Conservation (phyloP, 2,113 vertebrate genomes). For the Periophthalmodon schlosseri region DNA sequence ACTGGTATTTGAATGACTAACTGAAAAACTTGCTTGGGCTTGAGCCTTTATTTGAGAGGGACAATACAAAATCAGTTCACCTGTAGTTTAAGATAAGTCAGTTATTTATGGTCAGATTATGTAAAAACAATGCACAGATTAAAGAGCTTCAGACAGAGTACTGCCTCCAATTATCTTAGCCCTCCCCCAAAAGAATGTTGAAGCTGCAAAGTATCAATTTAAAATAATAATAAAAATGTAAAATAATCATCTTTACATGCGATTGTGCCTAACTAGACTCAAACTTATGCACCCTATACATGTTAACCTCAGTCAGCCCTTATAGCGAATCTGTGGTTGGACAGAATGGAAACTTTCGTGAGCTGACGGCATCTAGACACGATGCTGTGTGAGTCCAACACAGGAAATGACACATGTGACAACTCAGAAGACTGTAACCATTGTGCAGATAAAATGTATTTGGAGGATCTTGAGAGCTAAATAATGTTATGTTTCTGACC, state of each 20-base stretch:
- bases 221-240: not conserved
- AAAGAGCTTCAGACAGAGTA: no score
- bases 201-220: no score
- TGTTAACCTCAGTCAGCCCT: not conserved
- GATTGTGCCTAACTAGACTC: not conserved
- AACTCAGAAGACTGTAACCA: not conserved
- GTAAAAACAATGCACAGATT: no score
- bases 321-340: not conserved
- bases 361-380: not conserved
- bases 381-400: not conserved
- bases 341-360: slow-evolving; percentile 15
- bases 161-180: no score
- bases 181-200: no score
- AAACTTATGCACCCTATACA: slow-evolving; percentile 12
- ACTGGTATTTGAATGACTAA: no score
- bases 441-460: not conserved
- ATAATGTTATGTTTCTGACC: not conserved
- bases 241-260: not conserved
- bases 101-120: no score
- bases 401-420: slow-evolving; percentile 4
- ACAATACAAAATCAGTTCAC: no score
- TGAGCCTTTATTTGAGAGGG: no score
- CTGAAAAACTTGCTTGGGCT: no score
- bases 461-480: not conserved
- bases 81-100: no score